A percentile compares a stretch with the other conserved stretches of the same genome.
phyloP scores from a whole-genome alignment of 2,113 vertebrate genomes.

The Herpetotheres cachinnans region DNA sequence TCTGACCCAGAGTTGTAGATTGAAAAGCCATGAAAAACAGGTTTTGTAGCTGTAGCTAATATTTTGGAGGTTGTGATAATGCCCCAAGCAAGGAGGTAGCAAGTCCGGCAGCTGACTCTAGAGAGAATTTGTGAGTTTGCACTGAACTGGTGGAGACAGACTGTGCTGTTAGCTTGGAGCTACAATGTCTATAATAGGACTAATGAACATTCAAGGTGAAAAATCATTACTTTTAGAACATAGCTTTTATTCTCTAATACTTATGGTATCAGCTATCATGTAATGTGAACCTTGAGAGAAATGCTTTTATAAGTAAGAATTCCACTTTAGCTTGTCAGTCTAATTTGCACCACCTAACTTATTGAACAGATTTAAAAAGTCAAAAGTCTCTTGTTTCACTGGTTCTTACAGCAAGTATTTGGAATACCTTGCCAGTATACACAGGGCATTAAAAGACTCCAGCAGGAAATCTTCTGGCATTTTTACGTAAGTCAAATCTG shows the following conservation, averaged over 20 bases:
- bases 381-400: background rate
- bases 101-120: background rate
- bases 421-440: background rate
- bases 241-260: background rate
- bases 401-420: background rate
- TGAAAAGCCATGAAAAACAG: background rate
- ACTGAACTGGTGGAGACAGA: background rate
- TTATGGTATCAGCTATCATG: background rate
- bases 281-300: background rate
- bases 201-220: background rate
- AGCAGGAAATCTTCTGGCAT: background rate
- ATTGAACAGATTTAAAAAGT: background rate
- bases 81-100: background rate
- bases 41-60: background rate
- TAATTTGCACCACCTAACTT: background rate
- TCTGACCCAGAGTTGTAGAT: background rate
- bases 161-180: background rate
- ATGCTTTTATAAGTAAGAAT: background rate
- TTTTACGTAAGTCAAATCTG: background rate
- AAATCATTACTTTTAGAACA: background rate
- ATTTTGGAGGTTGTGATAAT: background rate
- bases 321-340: background rate
- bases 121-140: background rate
- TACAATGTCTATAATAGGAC: background rate
- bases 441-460: background rate